Base-by-base conservation (phyloP, 2,113 vertebrate species). In the Synodontis membranacea region DNA sequence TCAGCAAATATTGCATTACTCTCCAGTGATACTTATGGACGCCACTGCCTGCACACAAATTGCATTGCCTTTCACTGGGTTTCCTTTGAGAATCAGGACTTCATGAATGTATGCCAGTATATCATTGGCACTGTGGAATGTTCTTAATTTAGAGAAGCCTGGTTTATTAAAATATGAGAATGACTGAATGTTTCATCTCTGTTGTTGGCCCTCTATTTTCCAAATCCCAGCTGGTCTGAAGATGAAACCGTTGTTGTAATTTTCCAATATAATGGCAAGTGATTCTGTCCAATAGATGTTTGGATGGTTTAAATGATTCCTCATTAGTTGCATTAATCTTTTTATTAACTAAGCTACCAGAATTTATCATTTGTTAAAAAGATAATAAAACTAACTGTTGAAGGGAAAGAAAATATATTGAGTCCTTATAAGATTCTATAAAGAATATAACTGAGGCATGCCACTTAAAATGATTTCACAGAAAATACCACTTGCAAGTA, bases 101-200 rank as follows among this genome's bases (percentile, higher is more conserved):
- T 64, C 39, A 64, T 64, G 80, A 82, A 64, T 82, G 80, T 82
- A 82, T 82, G 80, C 80, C 80, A 82, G 80, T 82, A 82, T 64
- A 64, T 82, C 58, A 64, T 82, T 82, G 80, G 80, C 80, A 82
- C 80, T 37, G 78, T 15, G 3, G 54, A 85, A 85, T 62, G 72
- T 76, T 78, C 72, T 85, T 85, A 46, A 85, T 79, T 85, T 79
- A 78, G 50, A 64, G 84, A 79, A 50, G 42, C 46, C 72, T 44
- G 42, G 72, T 78, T 82, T 82, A 82, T 82, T 82, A 82, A 82
- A 82, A 82, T 82, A 82, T 82, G 80, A 64, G 58, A 64, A 82
- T 82, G 80, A 21, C 54, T 64, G 80, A 82, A 82, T 64, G 80
- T 46, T 82, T 82, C 28, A 82, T 82, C 80, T 64, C 58, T 82